Base-by-base conservation (phyloP, 2,888 invertebrate genomes). In the Zaprionus obscuricornis region DNA sequence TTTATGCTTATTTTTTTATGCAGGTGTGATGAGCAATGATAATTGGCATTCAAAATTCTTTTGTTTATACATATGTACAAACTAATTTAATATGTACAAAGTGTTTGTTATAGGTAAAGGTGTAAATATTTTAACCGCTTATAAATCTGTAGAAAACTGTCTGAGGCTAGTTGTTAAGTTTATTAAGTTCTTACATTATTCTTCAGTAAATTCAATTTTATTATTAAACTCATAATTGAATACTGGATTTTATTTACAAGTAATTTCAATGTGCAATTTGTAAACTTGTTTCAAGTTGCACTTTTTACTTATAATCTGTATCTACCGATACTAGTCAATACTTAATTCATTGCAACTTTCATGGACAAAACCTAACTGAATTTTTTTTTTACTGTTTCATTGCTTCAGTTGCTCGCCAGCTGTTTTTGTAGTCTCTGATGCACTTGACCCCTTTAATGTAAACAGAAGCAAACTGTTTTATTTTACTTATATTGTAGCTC, bases 371-470 rank as follows among this genome's bases (percentile, higher is more conserved):
- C 26, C 43, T 29, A n/a, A 31, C 46, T 50, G 46, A 37, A 29
- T 29, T 22, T 33, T 22, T 34, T 56, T 17, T 51, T 55, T 47
- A 52, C 33, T 22, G 40, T 34, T 59, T 45, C 13, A 29, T n/a
- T 39, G 20, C 22, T 65, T 50, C 16, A 45, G 47, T 33, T 31
- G 51, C 50, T 22, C 67, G 45, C 49, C 55, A 13, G 13, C 46
- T n/a, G n/a, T n/a, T 50, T 33, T 34, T 24, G 59, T 51, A 65
- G 55, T 68, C 65, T 34, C 16, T 24, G 47, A 18, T 74, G 78
- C 73, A 78, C 83, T 82, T 78, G 83, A 82, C 78, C 83, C 39
- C 74, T 70, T 78, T 81, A 37, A 18, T 20, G 34, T 43, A 51
- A 34, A 45, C 33, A 42, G 26, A 27, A 20, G 14, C 24, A 65